phyloP scores from a whole-genome alignment of 2,113 vertebrate genomes.

The Pangasianodon hypophthalmus region DNA sequence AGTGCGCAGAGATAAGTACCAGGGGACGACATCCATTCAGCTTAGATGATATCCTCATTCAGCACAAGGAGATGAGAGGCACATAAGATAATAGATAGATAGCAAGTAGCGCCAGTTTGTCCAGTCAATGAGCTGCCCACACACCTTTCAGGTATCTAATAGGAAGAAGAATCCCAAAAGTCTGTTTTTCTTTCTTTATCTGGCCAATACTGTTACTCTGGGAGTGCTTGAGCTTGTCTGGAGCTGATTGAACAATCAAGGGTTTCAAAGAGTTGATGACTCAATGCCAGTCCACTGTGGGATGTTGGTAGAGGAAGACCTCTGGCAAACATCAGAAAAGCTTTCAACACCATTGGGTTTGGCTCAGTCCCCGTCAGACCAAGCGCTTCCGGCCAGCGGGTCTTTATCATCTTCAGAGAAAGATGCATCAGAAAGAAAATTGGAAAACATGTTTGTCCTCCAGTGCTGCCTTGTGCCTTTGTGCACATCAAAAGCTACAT shows the following conservation, averaged over 20 bases:
- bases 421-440: slow-evolving; percentile 49
- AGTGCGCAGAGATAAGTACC: slow-evolving; percentile 1
- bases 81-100: slow-evolving; percentile 23
- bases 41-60: slow-evolving; percentile 22
- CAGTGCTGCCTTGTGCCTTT: slow-evolving; percentile 2
- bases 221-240: slow-evolving; percentile 31
- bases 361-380: slow-evolving; percentile 42
- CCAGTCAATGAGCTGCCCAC: slow-evolving; percentile 53
- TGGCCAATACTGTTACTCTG: slow-evolving; percentile 41
- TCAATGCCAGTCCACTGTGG: slow-evolving; percentile 55
- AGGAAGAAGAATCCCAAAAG: slow-evolving; percentile 47
- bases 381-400: slow-evolving; percentile 50
- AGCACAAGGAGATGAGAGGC: slow-evolving; percentile 28
- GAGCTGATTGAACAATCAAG: slow-evolving; percentile 53
- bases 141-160: slow-evolving; percentile 40
- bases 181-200: slow-evolving; percentile 54
- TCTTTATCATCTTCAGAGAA: slow-evolving; percentile 63
- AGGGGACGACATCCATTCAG: slow-evolving; percentile 26
- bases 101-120: slow-evolving; percentile 33
- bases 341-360: slow-evolving; percentile 65
- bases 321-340: slow-evolving; percentile 65
- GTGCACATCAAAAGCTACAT: slow-evolving; percentile 10
- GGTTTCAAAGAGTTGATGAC: slow-evolving; percentile 51
- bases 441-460: slow-evolving; percentile 16
- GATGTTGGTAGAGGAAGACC: slow-evolving; percentile 50